A percentile compares a stretch with the other conserved stretches of the same genome.
phyloP scores from a whole-genome alignment of 2,113 vertebrate species.

The Mobula birostris region DNA sequence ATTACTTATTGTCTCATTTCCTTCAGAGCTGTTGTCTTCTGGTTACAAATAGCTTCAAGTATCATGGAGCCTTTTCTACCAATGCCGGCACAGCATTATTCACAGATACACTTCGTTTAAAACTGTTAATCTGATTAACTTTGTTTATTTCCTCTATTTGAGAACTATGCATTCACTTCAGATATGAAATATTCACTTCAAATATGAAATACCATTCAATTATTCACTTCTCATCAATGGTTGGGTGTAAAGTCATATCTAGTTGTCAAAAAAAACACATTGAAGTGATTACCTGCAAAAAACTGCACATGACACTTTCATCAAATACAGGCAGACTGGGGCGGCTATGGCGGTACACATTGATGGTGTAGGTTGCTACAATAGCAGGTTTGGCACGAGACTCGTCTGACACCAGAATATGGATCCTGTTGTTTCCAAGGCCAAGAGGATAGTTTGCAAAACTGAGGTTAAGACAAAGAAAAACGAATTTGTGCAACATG shows the following conservation, averaged over 20 bases:
- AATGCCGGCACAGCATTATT: neutral
- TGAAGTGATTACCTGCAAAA: conserved; percentile 69
- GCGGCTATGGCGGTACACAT: conserved; percentile 74
- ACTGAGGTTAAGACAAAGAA: conserved; percentile 50
- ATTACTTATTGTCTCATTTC: neutral
- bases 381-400: conserved; percentile 48
- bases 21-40: neutral
- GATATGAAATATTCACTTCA: neutral
- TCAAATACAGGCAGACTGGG: conserved; percentile 85
- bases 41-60: neutral
- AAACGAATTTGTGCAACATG: neutral
- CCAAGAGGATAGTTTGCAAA: conserved; percentile 75
- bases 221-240: neutral
- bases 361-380: conserved; percentile 75
- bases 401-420: conserved; percentile 65
- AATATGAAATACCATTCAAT: neutral
- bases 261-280: neutral
- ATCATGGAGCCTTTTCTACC: neutral
- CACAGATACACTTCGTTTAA: neutral
- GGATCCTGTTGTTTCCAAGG: conserved; percentile 74
- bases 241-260: neutral
- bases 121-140: neutral
- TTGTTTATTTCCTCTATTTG: neutral
- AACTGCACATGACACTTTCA: conserved; percentile 77
- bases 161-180: neutral